Conservation (phyloP, 2,888 invertebrate genomes). For the Empis stercorea region DNA sequence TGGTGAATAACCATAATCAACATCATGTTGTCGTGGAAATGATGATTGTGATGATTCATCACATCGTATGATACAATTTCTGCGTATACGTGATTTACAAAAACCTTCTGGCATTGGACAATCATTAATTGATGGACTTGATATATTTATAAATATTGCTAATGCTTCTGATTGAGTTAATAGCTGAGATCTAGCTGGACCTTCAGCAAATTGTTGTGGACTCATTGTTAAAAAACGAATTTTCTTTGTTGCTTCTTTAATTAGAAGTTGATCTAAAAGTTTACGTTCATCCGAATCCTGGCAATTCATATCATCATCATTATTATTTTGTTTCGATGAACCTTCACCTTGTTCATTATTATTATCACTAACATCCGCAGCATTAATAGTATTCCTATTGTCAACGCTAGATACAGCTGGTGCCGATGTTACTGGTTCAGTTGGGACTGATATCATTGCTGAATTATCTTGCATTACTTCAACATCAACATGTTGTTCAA, state of each 20-base stretch:
- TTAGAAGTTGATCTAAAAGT: constrained; percentile 29
- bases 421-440: neutral
- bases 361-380: constrained; percentile 19
- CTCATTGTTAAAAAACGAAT: constrained; percentile 67
- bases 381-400: constrained; percentile 1
- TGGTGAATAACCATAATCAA: neutral
- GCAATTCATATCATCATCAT: constrained; percentile 5
- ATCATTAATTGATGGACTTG: constrained; percentile 52
- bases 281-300: constrained; percentile 23
- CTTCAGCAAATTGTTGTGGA: constrained; percentile 72
- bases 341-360: constrained; percentile 13
- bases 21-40: constrained; percentile 1
- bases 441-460: neutral
- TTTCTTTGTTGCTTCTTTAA: constrained; percentile 57
- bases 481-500: constrained; percentile 15
- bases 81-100: constrained; percentile 39
- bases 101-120: constrained; percentile 63
- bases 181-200: constrained; percentile 62
- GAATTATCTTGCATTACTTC: constrained; percentile 15
- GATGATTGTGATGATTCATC: constrained; percentile 21
- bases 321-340: constrained; percentile 8
- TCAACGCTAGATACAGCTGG: neutral
- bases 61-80: constrained; percentile 37
- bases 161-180: constrained; percentile 66
- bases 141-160: constrained; percentile 70